Percentiles rank a stretch among this genome's conserved stretches.
phyloP scores from a whole-genome alignment of 2,888 invertebrate species.

The Archips xylosteana region DNA sequence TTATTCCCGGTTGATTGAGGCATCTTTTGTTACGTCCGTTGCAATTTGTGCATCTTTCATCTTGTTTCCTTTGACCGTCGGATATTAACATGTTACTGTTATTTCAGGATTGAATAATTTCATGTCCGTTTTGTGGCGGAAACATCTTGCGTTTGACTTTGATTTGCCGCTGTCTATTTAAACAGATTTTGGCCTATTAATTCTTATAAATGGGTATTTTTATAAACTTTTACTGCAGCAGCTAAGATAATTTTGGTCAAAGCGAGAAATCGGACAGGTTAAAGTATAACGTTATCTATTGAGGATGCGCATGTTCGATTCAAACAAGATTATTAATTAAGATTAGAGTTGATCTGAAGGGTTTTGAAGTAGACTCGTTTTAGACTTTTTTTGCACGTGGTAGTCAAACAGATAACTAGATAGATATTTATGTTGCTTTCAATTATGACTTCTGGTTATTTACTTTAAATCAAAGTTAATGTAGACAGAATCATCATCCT shows the following conservation, averaged over 20 bases:
- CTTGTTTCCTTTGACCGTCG: constrained; percentile 30
- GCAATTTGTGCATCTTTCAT: constrained; percentile 39
- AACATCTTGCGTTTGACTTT: constrained; percentile 17
- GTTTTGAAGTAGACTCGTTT: background rate
- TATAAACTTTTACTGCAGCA: too few relatives aligned
- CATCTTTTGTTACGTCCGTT: constrained; percentile 52
- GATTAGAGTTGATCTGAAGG: background rate
- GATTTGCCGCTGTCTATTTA: background rate
- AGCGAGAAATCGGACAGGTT: too few relatives aligned
- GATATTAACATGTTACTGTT: constrained; percentile 31
- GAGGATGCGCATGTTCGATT: too few relatives aligned
- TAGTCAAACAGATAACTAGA: background rate
- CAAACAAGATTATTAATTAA: background rate
- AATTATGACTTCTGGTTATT: background rate
- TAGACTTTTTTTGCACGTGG: too few relatives aligned
- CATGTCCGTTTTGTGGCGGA: constrained; percentile 28
- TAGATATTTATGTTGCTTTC: background rate
- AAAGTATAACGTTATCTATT: too few relatives aligned
- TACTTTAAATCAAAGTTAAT: too few relatives aligned
- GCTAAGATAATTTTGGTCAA: too few relatives aligned
- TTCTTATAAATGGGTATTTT: background rate
- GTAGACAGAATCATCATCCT: too few relatives aligned
- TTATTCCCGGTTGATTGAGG: constrained; percentile 55
- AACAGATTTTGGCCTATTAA: background rate
- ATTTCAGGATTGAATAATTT: constrained; percentile 24